Evolutionary conservation across 2,888 invertebrate genomes (phyloP).

Genomic region (Netelia virgata): DNA sequence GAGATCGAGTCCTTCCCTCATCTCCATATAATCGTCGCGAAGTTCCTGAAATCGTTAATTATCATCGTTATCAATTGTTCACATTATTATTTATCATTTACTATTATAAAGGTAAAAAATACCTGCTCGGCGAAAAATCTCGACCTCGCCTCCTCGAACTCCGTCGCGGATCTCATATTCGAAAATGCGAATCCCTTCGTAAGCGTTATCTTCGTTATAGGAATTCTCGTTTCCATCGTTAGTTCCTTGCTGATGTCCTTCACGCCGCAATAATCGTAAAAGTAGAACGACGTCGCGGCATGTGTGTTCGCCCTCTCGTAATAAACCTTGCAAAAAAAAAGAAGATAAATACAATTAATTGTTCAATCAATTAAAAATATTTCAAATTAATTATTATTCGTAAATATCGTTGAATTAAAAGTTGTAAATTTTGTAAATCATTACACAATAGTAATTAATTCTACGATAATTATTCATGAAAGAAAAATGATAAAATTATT

Average conservation of each 20-base stretch:
- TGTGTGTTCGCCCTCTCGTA: conserved; percentile 94
- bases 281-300: conserved; percentile 91
- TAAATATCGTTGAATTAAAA: too few species aligned
- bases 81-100: conserved; percentile 13
- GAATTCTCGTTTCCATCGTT: conserved; percentile 88
- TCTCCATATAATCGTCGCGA: conserved; percentile 94
- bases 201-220: conserved; percentile 92
- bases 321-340: conserved; percentile 87
- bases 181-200: conserved; percentile 93
- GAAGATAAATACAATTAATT: not conserved
- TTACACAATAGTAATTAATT: not conserved
- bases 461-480: not conserved
- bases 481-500: not conserved
- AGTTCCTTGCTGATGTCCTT: conserved; percentile 91
- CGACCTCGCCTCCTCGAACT: conserved; percentile 93
- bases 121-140: conserved; percentile 91
- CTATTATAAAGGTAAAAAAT: conserved; percentile 1
- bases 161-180: conserved; percentile 91
- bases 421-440: too few species aligned
- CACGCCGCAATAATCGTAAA: conserved; percentile 91
- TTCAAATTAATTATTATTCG: too few species aligned
- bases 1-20: conserved; percentile 92
- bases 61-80: not conserved
- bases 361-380: not conserved
- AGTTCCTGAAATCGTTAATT: conserved; percentile 85